Evolutionary conservation across 2,797 vertebrate species (phyloP).

Genomic region (Taenioides sp.): DNA sequence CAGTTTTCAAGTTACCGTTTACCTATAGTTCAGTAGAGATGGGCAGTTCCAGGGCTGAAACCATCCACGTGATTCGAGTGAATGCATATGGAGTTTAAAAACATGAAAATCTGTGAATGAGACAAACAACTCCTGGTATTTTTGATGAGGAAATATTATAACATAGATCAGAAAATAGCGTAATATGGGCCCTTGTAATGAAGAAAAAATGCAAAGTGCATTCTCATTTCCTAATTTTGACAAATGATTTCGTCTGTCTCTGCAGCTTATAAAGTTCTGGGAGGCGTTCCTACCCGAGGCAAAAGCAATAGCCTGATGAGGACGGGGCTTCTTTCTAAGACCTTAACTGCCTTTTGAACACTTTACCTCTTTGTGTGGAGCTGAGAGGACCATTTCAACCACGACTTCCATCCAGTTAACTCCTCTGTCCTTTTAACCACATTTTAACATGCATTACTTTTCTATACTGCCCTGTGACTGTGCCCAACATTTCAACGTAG

Average conservation of each 20-base stretch:
- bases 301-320: conserved; percentile 92
- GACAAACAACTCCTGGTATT: no score
- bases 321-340: conserved; percentile 40
- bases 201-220: no score
- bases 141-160: no score
- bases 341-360: conserved; percentile 83
- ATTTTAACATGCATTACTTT: conserved; percentile 59
- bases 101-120: no score
- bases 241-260: conserved; percentile 10
- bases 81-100: no score
- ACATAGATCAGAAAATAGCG: no score
- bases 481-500: background rate
- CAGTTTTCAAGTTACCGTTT: no score
- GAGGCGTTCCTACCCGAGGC: conserved; percentile 97
- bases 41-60: no score
- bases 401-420: conserved; percentile 62
- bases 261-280: conserved; percentile 96
- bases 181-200: no score
- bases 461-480: conserved; percentile 49
- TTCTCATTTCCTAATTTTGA: background rate
- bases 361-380: conserved; percentile 81
- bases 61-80: no score
- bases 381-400: conserved; percentile 65
- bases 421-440: conserved; percentile 55
- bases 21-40: no score